phyloP scores from a whole-genome alignment of 2,797 vertebrate genomes.

The Anabacerthia variegaticeps region DNA sequence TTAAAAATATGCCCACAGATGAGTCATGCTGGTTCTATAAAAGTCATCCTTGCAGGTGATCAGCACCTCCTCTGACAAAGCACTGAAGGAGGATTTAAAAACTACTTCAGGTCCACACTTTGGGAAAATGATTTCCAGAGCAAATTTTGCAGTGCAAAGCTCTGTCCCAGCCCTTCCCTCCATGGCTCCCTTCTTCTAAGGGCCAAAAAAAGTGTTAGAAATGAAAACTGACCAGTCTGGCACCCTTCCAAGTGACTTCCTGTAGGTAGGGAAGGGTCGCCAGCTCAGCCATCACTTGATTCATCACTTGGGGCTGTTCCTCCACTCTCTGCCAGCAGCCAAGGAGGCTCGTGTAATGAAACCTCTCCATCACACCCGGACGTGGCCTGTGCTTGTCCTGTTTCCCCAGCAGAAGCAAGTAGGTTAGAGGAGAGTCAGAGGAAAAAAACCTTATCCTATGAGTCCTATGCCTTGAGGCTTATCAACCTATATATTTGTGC shows the following conservation, averaged over 20 bases:
- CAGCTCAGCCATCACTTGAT: slow-evolving; percentile 80
- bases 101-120: neutral
- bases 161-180: neutral
- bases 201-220: slow-evolving; percentile 44
- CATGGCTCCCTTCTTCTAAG: slow-evolving; percentile 25
- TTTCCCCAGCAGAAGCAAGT: neutral
- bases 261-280: slow-evolving; percentile 78
- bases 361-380: slow-evolving; percentile 75
- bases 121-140: neutral
- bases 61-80: slow-evolving; percentile 53
- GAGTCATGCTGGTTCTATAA: slow-evolving; percentile 62
- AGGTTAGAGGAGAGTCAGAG: neutral
- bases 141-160: neutral
- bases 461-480: neutral
- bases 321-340: slow-evolving; percentile 66
- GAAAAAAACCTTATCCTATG: neutral
- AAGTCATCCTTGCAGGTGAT: slow-evolving; percentile 62
- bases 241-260: slow-evolving; percentile 74
- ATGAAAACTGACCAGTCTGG: slow-evolving; percentile 68
- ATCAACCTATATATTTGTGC: neutral
- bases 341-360: slow-evolving; percentile 77
- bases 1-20: slow-evolving; percentile 61
- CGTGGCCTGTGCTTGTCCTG: slow-evolving; percentile 66
- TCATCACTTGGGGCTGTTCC: slow-evolving; percentile 75
- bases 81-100: slow-evolving; percentile 32